Conservation (phyloP, 2,888 invertebrate species). For the Bembecia ichneumoniformis region DNA sequence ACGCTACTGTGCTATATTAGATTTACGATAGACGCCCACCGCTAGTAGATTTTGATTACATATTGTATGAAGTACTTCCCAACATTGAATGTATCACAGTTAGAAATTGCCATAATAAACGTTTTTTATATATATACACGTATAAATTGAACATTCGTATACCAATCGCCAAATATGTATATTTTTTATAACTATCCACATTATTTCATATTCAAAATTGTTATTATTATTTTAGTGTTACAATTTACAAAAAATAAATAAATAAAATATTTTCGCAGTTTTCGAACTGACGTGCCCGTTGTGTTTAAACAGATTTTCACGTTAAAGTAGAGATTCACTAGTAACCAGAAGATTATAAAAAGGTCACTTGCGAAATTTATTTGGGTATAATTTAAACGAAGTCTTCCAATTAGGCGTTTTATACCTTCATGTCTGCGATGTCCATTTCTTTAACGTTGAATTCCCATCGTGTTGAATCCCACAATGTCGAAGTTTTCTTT, state of each 20-base stretch:
- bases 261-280: slow-evolving; percentile 26
- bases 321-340: background rate
- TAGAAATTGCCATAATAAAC: slow-evolving; percentile 38
- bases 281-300: slow-evolving; percentile 38
- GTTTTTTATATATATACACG: slow-evolving; percentile 33
- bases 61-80: slow-evolving; percentile 4
- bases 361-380: too few relatives aligned
- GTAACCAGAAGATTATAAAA: too few relatives aligned
- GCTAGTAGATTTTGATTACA: background rate
- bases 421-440: too few relatives aligned
- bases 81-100: slow-evolving; percentile 5
- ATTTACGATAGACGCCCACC: background rate
- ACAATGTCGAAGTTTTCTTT: too few relatives aligned
- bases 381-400: too few relatives aligned
- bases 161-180: slow-evolving; percentile 58
- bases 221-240: slow-evolving; percentile 42
- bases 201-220: slow-evolving; percentile 58
- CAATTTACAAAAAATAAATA: slow-evolving; percentile 24
- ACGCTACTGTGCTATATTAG: background rate
- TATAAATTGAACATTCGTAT: slow-evolving; percentile 39
- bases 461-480: too few relatives aligned
- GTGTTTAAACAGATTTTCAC: slow-evolving; percentile 36
- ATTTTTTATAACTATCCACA: slow-evolving; percentile 55
- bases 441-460: too few relatives aligned
- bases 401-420: too few relatives aligned